Evolutionary conservation across 2,113 vertebrate species (phyloP), one percentile per base, ranked within the genome.

Genomic region (Lophochroa leadbeateri): DNA sequence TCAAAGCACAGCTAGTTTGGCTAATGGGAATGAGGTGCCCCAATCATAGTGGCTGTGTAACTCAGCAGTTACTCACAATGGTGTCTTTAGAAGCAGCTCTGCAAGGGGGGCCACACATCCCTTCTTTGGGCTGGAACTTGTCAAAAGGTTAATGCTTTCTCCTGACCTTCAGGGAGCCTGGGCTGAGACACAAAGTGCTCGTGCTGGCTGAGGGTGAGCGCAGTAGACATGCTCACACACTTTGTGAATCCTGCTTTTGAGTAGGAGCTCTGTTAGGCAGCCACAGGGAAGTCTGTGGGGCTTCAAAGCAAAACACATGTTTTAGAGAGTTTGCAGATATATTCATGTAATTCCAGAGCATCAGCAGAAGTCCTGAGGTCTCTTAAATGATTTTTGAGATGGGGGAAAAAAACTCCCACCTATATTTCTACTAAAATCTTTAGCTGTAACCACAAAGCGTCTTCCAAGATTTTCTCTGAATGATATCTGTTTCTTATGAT

Each of bases 31-130:
- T 25, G 16, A 91, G 17, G 13, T 60, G 46, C 43, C 24, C 18
- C 53, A 63, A 0, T 29, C 18, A 6, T 4, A 50, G 46, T 21
- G 43, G 8, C 46, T 57, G 10, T 43, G 28, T 63, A 17, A 72
- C 31, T 15, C 41, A 41, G 33, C 1, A 1, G 11, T 46, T 74
- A 23, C 17, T n/a, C 8, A 47, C 25, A 50, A 6, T 3, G 0
- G 1, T 41, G 35, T 27, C 39, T 88, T 82, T 68, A 68, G 88
- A 53, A 79, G 8, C 23, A 64, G 28, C 52, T 90, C 17, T 72
- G 63, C 31, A 79, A 70, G 43, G 46, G n/a, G 6, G 44, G 58
- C 16, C 10, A 24, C 43, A 21, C 0, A 0, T 33, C 25, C 31
- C 21, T 71, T 23, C 65, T 55, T 29, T 43, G n/a, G 25, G 4